These are phyloP conservation scores for Anarrhichthys ocellatus DNA, from an alignment of 2,113 vertebrate species.

Conservation along the genomic window DNA sequence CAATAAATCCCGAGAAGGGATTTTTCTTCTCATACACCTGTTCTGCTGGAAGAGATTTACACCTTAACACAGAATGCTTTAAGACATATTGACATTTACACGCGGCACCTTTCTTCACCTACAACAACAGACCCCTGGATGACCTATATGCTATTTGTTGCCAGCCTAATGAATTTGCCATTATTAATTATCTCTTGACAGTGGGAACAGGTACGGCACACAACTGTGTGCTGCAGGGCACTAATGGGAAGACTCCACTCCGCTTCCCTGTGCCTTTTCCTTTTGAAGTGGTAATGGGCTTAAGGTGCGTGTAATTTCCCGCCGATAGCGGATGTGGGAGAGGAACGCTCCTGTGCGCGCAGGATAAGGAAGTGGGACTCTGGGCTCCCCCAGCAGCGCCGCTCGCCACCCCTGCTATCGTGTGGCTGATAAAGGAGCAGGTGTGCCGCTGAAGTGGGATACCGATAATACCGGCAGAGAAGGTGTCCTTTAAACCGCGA, in stretches of 20 bases:
- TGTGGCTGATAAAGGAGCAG: slow-evolving; percentile 73
- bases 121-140: slow-evolving; percentile 35
- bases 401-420: slow-evolving; percentile 56
- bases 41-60: slow-evolving; percentile 57
- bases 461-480: slow-evolving; percentile 65
- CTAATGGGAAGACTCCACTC: slow-evolving; percentile 64
- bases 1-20: slow-evolving; percentile 58
- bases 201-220: slow-evolving; percentile 50
- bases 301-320: slow-evolving; percentile 80
- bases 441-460: slow-evolving; percentile 65
- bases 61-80: slow-evolving; percentile 37
- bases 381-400: slow-evolving; percentile 52
- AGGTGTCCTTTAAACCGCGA: slow-evolving; percentile 58
- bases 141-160: slow-evolving; percentile 64
- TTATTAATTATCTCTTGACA: slow-evolving; percentile 67
- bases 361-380: slow-evolving; percentile 75
- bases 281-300: slow-evolving; percentile 81
- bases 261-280: slow-evolving; percentile 55
- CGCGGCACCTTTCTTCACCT: slow-evolving; percentile 43
- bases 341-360: slow-evolving; percentile 71
- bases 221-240: slow-evolving; percentile 55
- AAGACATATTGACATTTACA: slow-evolving; percentile 58
- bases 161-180: slow-evolving; percentile 66
- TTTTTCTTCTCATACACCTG: slow-evolving; percentile 60
- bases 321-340: slow-evolving; percentile 67